Evolutionary conservation across 2,797 vertebrate genomes (phyloP).

Genomic region (Hypotaenidia okinawae): DNA sequence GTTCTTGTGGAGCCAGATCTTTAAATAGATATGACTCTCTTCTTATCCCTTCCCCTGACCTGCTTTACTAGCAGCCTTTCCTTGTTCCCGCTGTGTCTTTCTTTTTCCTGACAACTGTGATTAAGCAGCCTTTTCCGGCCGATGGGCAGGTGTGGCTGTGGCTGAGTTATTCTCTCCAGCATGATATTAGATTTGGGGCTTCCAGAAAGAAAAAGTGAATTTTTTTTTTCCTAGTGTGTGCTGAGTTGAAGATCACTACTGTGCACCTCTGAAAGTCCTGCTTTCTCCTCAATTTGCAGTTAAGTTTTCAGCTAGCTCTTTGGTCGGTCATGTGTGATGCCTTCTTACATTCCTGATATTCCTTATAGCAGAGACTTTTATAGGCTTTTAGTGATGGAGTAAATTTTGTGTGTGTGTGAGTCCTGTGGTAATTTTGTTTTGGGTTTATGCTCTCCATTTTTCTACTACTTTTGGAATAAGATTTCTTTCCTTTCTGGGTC

Average conservation of each 20-base stretch:
- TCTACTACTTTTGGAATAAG: neutral
- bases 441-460: neutral
- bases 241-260: neutral
- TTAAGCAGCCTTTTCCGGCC: neutral
- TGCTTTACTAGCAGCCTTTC: conserved; percentile 31
- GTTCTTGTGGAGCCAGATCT: neutral
- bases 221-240: neutral
- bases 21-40: conserved; percentile 13
- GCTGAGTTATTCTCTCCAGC: neutral
- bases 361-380: neutral
- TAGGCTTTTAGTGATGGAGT: neutral
- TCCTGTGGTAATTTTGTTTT: neutral
- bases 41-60: conserved; percentile 9
- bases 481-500: neutral
- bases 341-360: neutral
- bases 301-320: neutral
- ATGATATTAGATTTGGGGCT: neutral
- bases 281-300: neutral
- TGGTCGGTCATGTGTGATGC: neutral
- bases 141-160: neutral
- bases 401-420: neutral
- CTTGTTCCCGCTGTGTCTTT: neutral
- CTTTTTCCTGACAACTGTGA: conserved; percentile 8
- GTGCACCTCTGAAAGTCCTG: neutral
- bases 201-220: neutral